These are phyloP conservation scores for Ciconia boyciana DNA, from an alignment of 2,113 vertebrate species.

Conservation along the genomic window DNA sequence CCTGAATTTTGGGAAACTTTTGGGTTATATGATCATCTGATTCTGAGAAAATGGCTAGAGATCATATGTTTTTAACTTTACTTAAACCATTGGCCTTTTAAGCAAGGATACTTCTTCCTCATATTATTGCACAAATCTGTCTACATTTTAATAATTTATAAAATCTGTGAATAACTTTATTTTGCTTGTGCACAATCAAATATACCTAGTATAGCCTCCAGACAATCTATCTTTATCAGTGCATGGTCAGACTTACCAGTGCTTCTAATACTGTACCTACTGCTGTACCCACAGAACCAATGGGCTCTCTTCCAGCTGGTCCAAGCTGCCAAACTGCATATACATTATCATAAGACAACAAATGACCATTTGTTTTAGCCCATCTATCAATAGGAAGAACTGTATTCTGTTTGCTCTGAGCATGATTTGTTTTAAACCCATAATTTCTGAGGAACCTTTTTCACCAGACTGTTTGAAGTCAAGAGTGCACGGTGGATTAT, in stretches of 20 bases:
- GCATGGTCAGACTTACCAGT: background rate
- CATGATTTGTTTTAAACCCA: background rate
- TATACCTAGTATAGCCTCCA: background rate
- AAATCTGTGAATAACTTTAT: background rate
- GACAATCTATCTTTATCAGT: background rate
- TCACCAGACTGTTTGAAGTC: background rate
- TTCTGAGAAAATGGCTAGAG: background rate
- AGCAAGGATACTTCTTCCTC: background rate
- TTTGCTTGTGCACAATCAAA: background rate
- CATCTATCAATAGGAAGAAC: background rate
- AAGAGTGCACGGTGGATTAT: background rate
- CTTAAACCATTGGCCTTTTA: background rate
- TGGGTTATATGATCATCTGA: background rate
- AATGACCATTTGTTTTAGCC: background rate
- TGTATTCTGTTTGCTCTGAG: background rate
- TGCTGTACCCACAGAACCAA: background rate
- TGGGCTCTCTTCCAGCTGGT: background rate
- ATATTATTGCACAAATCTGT: fast-evolving
- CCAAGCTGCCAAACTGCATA: background rate
- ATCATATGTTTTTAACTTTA: background rate
- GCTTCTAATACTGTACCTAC: background rate
- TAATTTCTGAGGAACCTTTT: background rate
- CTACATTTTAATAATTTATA: background rate
- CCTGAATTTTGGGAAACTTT: background rate
- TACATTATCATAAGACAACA: background rate